Evolutionary conservation across 2,888 invertebrate genomes (phyloP).

Genomic region (Slavum lentiscoides): DNA sequence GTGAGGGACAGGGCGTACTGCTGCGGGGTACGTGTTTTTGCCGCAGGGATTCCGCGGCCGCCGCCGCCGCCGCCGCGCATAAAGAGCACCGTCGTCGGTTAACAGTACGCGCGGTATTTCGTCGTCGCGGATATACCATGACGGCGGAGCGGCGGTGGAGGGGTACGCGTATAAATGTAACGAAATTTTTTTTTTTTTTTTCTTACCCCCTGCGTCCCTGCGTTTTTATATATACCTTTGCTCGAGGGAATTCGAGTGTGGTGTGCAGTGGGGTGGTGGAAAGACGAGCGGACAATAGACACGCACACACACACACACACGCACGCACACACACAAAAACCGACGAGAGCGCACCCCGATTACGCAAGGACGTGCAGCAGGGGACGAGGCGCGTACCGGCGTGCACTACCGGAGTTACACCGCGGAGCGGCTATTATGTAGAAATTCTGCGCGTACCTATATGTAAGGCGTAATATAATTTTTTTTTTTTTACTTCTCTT

Average conservation of each 20-base stretch:
- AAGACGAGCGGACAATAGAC: constrained; percentile 39
- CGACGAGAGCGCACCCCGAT: constrained; percentile 34
- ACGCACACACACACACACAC: background rate
- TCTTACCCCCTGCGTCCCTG: background rate
- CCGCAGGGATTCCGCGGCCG: constrained; percentile 45
- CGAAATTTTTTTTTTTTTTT: constrained; percentile 32
- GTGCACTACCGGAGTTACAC: constrained; percentile 47
- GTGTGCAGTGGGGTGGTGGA: background rate
- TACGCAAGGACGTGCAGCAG: constrained; percentile 27
- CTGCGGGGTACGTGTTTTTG: background rate
- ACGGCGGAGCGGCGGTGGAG: too few species aligned
- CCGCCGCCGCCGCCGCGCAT: background rate
- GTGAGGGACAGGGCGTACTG: too few species aligned
- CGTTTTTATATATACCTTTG: too few species aligned
- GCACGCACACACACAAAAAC: background rate
- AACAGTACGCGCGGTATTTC: constrained; percentile 17
- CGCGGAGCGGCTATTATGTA: constrained; percentile 11
- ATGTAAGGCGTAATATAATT: background rate
- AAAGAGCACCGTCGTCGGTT: constrained; percentile 28
- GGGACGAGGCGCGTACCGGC: background rate
- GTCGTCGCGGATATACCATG: background rate
- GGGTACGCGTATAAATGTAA: constrained; percentile 21
- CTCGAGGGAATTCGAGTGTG: constrained; percentile 20
- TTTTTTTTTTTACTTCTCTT: too few species aligned
- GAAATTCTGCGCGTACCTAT: too few species aligned